Percentiles rank a stretch among this genome's conserved stretches.
These are phyloP conservation scores for Myotis brandtii DNA, from an alignment of 2,113 vertebrate genomes.

Conservation along the genomic window DNA sequence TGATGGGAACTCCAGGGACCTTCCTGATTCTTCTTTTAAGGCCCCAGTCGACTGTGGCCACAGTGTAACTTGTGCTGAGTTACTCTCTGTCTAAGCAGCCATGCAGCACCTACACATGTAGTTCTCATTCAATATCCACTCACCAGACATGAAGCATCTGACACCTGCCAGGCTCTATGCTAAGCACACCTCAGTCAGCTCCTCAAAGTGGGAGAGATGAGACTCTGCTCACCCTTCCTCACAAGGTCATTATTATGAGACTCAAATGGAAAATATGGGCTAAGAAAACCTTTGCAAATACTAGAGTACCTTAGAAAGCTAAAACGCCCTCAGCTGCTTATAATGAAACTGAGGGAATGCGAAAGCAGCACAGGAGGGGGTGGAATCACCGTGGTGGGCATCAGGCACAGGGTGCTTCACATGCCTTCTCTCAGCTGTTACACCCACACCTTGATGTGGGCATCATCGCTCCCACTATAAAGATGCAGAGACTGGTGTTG, in stretches of 20 bases:
- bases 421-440: not conserved
- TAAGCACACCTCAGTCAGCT: not conserved
- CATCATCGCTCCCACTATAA: not conserved
- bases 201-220: not conserved
- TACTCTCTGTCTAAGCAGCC: constrained; percentile 95
- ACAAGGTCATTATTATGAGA: not conserved
- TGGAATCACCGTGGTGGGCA: not conserved
- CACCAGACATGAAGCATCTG: not conserved
- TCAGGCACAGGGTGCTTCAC: too few relatives aligned
- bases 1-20: constrained; percentile 96
- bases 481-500: not conserved
- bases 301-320: not conserved
- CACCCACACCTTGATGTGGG: not conserved
- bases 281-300: not conserved
- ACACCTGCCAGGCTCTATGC: not conserved
- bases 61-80: constrained; percentile 97
- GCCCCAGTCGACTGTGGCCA: constrained; percentile 96
- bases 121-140: not conserved
- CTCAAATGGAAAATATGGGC: not conserved
- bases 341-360: not conserved
- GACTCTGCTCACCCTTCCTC: not conserved
- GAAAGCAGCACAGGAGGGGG: not conserved
- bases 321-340: not conserved
- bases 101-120: constrained; percentile 60
- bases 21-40: constrained; percentile 95